Conservation (phyloP, 2,888 invertebrate genomes). For the Nesidiocoris tenuis region DNA sequence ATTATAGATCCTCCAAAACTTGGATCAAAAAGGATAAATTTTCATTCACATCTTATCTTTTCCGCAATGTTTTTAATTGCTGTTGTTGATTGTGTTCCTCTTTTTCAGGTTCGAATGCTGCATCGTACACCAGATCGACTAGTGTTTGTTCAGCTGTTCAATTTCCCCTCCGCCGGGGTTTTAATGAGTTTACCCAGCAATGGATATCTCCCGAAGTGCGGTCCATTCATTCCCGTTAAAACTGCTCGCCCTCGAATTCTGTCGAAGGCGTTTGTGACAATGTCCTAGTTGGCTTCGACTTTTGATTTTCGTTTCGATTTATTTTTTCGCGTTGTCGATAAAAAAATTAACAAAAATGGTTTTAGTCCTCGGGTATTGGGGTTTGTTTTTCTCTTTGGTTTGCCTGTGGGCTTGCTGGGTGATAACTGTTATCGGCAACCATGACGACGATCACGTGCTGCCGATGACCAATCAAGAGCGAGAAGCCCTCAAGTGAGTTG, state of each 20-base stretch:
- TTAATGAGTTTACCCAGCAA: slow-evolving; percentile 18
- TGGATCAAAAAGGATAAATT: too few relatives aligned
- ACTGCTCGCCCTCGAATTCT: not conserved
- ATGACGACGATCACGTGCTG: slow-evolving; percentile 42
- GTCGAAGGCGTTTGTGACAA: slow-evolving; percentile 20
- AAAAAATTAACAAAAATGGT: slow-evolving; percentile 20
- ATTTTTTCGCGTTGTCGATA: not conserved
- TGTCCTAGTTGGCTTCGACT: slow-evolving; percentile 16
- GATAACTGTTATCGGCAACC: slow-evolving; percentile 13
- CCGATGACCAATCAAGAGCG: slow-evolving; percentile 58
- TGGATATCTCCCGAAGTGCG: slow-evolving; percentile 1
- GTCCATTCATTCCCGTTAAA: not conserved
- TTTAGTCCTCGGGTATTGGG: slow-evolving; percentile 15
- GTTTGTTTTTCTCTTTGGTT: slow-evolving; percentile 27
- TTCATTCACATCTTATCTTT: too few relatives aligned
- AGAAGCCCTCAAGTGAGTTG: slow-evolving; percentile 63
- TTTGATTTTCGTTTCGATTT: slow-evolving; percentile 4
- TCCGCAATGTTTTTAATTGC: too few relatives aligned
- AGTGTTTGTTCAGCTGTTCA: slow-evolving; percentile 31
- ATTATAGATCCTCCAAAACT: too few relatives aligned
- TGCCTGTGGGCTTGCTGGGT: slow-evolving; percentile 6
- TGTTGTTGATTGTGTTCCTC: too few relatives aligned
- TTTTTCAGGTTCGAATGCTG: slow-evolving; percentile 12
- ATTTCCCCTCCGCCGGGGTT: not conserved
- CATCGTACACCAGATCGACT: not conserved